These are phyloP conservation scores for Epinephelus moara DNA, from an alignment of 2,113 vertebrate species.

Conservation along the genomic window DNA sequence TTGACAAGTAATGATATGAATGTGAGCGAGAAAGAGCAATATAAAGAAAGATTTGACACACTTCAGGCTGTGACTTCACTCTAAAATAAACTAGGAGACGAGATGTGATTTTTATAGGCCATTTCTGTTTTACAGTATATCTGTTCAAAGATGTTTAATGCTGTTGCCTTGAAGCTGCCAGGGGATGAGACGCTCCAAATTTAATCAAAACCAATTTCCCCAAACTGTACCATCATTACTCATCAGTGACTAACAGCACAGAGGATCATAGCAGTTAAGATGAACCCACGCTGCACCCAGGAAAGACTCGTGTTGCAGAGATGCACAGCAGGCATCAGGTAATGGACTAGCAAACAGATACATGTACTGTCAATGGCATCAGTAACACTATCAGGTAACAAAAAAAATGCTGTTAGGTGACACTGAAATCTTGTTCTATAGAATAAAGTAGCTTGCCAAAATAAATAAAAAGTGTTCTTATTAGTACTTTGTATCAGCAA, in stretches of 20 bases:
- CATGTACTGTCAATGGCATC: slow-evolving; percentile 8
- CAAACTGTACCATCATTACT: slow-evolving; percentile 28
- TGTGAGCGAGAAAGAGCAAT: neutral
- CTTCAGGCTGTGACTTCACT: slow-evolving; percentile 16
- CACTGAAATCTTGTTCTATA: slow-evolving; percentile 12
- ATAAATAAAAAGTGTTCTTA: neutral
- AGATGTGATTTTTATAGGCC: neutral
- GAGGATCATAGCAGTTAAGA: slow-evolving; percentile 22
- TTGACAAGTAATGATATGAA: neutral
- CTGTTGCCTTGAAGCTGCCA: slow-evolving; percentile 42
- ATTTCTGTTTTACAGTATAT: slow-evolving; percentile 14
- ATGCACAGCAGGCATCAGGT: slow-evolving; percentile 22
- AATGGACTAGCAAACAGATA: neutral
- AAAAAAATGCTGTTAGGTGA: slow-evolving; percentile 32
- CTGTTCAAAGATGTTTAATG: slow-evolving; percentile 25
- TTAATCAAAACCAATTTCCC: slow-evolving; percentile 37
- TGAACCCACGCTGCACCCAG: slow-evolving; percentile 19
- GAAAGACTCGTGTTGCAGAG: slow-evolving; percentile 6
- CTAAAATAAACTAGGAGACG: neutral
- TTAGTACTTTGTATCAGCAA: slow-evolving; percentile 32
- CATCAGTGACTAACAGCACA: slow-evolving; percentile 21
- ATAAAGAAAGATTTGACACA: neutral
- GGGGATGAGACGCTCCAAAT: slow-evolving; percentile 28
- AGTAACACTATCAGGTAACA: slow-evolving; percentile 21
- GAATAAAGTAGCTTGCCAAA: neutral